Percentiles rank a stretch among this genome's conserved stretches.
Conservation (phyloP, 2,113 vertebrate genomes). For the Asarcornis scutulata region DNA sequence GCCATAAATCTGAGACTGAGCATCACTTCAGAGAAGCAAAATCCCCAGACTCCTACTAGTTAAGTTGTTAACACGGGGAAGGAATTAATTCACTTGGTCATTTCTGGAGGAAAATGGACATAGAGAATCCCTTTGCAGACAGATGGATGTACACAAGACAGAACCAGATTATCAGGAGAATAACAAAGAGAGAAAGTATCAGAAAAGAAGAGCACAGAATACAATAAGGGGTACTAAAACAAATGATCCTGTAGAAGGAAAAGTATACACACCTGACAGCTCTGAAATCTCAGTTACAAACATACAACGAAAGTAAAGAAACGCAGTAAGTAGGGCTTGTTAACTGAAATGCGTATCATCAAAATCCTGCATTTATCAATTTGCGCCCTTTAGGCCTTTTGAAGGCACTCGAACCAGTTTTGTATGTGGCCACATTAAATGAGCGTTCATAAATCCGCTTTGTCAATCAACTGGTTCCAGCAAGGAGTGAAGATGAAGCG, state of each 20-base stretch:
- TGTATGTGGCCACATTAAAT: background rate
- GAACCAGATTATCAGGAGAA: background rate
- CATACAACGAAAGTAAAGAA: background rate
- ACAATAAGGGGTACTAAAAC: background rate
- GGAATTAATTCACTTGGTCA: accelerated
- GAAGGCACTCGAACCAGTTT: background rate
- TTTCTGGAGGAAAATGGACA: background rate
- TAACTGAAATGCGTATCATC: background rate
- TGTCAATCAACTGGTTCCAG: background rate
- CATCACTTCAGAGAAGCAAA: background rate
- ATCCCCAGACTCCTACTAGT: background rate
- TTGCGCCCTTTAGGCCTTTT: background rate
- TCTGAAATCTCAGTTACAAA: background rate
- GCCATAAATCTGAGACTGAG: background rate
- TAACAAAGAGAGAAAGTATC: background rate
- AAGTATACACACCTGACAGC: background rate
- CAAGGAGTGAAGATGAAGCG: background rate
- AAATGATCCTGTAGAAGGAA: background rate
- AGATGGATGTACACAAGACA: background rate
- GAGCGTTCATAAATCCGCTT: background rate
- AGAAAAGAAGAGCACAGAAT: background rate
- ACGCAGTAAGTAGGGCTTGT: background rate
- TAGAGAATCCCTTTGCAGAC: background rate
- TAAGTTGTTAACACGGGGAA: background rate
- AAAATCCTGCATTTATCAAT: background rate